Conservation (phyloP, 2,888 invertebrate genomes). For the Balanococcus diminutus region DNA sequence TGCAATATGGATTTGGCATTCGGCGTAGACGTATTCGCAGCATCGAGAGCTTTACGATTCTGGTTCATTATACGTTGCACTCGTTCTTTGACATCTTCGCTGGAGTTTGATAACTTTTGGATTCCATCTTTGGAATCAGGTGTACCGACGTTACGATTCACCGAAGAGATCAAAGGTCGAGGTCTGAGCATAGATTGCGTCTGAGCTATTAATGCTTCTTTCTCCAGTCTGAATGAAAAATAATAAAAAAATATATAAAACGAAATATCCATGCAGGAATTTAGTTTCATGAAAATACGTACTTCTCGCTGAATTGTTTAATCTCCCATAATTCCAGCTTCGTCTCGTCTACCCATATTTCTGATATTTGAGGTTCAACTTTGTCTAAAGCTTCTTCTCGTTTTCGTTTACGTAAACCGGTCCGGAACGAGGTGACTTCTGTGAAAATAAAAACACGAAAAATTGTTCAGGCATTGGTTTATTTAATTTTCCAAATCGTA, state of each 20-base stretch:
- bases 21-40: neutral
- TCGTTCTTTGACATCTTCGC: constrained; percentile 55
- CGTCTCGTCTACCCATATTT: constrained; percentile 96
- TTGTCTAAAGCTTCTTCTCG: constrained; percentile 92
- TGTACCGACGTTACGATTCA: constrained; percentile 63
- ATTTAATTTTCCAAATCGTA: no score
- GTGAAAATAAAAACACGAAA: constrained; percentile 57
- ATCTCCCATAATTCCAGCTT: constrained; percentile 96
- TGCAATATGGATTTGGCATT: constrained; percentile 44
- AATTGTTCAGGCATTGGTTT: no score
- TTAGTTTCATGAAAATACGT: neutral
- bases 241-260: no score
- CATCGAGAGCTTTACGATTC: neutral
- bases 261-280: neutral
- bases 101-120: constrained; percentile 19
- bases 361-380: constrained; percentile 91
- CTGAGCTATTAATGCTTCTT: constrained; percentile 55
- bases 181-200: constrained; percentile 65
- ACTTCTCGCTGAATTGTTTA: constrained; percentile 84
- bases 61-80: constrained; percentile 25
- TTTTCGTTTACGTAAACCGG: constrained; percentile 90
- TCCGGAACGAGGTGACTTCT: constrained; percentile 94
- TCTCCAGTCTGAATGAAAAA: constrained; percentile 56
- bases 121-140: constrained; percentile 45
- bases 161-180: constrained; percentile 65